phyloP scores from a whole-genome alignment of 1,140 invertebrate species.

The Nomia melanderi region DNA sequence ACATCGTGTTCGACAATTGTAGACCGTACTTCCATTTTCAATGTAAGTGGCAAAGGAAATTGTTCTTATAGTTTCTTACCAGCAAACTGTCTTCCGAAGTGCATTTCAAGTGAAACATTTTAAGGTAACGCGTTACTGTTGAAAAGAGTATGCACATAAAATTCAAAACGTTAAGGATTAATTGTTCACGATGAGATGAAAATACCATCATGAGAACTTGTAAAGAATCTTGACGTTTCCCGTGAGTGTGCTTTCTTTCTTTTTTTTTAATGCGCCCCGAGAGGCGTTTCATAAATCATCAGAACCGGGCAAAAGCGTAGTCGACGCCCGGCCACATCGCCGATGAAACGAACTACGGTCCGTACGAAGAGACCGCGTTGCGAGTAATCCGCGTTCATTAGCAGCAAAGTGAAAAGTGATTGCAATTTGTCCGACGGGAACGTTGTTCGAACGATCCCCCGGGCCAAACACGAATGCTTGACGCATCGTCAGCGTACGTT shows the following conservation, averaged over 20 bases:
- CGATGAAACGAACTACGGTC: constrained; percentile 25
- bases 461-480: constrained; percentile 36
- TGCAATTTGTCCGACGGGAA: constrained; percentile 43
- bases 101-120: no score
- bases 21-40: no score
- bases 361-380: not conserved
- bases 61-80: no score
- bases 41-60: no score
- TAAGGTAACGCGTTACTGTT: no score
- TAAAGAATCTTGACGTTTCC: no score
- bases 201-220: no score
- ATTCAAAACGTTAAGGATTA: no score
- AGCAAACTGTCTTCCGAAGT: no score
- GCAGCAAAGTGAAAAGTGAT: constrained; percentile 58
- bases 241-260: not conserved
- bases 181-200: no score
- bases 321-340: constrained; percentile 8
- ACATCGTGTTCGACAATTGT: no score
- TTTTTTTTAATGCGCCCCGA: constrained; percentile 24
- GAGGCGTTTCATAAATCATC: constrained; percentile 41
- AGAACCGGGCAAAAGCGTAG: constrained; percentile 1
- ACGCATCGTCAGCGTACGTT: constrained; percentile 52
- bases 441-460: constrained; percentile 41
- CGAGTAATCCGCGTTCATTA: constrained; percentile 46
- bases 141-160: no score